Conservation (phyloP, 2,113 vertebrate genomes). For the Brevimyrus niger region DNA sequence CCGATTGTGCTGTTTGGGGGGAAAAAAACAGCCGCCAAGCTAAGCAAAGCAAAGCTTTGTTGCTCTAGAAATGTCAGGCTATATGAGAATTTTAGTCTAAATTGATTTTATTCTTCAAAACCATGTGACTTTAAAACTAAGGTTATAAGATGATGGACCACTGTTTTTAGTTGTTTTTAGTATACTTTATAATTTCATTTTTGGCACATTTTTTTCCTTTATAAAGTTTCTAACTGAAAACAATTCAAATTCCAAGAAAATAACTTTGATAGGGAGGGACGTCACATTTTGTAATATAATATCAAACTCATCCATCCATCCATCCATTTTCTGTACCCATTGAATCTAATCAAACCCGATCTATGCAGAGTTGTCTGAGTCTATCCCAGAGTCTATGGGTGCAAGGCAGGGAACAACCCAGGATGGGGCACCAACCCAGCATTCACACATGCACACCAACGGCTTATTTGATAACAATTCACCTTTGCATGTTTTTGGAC, state of each 20-base stretch:
- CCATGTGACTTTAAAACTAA: neutral
- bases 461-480: neutral
- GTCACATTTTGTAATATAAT: neutral
- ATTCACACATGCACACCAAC: neutral
- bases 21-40: neutral
- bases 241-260: neutral
- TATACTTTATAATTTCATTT: neutral
- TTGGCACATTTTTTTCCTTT: neutral
- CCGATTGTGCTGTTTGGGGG: neutral
- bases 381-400: neutral
- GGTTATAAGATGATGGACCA: neutral
- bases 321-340: neutral
- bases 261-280: neutral
- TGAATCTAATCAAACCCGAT: neutral
- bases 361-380: neutral
- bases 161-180: neutral
- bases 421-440: neutral
- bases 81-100: neutral
- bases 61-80: neutral
- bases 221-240: neutral
- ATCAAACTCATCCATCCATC: neutral
- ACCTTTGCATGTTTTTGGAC: neutral
- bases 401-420: neutral
- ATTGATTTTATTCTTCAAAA: neutral
- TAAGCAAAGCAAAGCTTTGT: neutral